phyloP scores from a whole-genome alignment of 2,888 invertebrate species.

The Bhutanitis thaidina region DNA sequence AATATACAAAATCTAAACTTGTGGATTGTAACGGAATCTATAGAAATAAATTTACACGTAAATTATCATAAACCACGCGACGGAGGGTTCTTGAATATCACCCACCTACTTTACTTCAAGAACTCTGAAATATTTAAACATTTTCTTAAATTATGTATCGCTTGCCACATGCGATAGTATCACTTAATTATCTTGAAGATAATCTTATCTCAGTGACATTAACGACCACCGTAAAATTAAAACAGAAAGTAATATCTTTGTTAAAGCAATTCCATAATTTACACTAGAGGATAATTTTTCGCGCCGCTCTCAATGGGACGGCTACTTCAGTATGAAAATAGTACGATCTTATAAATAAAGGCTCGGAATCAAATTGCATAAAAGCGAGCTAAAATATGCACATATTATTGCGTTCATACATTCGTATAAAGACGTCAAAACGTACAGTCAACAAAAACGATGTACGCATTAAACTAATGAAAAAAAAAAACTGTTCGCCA shows the following conservation, averaged over 20 bases:
- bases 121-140: slow-evolving; percentile 10
- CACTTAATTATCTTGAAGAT: slow-evolving; percentile 28
- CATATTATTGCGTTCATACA: slow-evolving; percentile 68
- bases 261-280: slow-evolving; percentile 48
- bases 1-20: background rate
- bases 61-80: slow-evolving; percentile 25
- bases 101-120: slow-evolving; percentile 2
- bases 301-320: slow-evolving; percentile 35
- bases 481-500: too few relatives aligned
- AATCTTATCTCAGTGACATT: slow-evolving; percentile 24
- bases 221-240: slow-evolving; percentile 32
- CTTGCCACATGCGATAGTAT: slow-evolving; percentile 21
- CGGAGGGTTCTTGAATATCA: slow-evolving; percentile 17
- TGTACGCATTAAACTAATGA: background rate
- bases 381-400: slow-evolving; percentile 66
- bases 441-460: slow-evolving; percentile 37
- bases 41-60: slow-evolving; percentile 18
- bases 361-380: slow-evolving; percentile 64
- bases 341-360: slow-evolving; percentile 61
- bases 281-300: slow-evolving; percentile 46
- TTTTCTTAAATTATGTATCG: slow-evolving; percentile 20
- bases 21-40: background rate
- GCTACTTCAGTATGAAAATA: slow-evolving; percentile 72
- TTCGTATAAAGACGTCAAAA: slow-evolving; percentile 71
- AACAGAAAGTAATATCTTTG: slow-evolving; percentile 42